phyloP scores from a whole-genome alignment of 1,140 invertebrate species.

The Colletes latitarsis region DNA sequence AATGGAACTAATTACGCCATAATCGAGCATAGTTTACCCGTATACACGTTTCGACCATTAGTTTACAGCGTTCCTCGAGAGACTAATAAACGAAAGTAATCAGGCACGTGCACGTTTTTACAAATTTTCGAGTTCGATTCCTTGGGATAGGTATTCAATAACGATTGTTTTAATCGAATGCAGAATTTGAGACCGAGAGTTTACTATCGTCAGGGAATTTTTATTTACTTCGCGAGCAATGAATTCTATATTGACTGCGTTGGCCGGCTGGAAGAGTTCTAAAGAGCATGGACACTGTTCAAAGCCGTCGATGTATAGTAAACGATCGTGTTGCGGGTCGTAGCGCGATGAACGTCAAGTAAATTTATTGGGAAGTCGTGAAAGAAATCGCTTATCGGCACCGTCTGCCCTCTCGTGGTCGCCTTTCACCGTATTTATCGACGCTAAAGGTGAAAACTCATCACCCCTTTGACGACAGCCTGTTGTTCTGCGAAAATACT shows the following conservation, averaged over 20 bases:
- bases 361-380: constrained; percentile 60
- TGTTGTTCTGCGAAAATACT: background rate
- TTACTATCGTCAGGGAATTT: background rate
- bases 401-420: background rate
- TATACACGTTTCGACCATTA: no score
- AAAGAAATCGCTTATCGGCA: constrained; percentile 49
- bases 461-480: constrained; percentile 56
- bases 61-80: no score
- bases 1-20: no score
- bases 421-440: constrained; percentile 64
- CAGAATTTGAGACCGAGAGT: no score
- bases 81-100: no score
- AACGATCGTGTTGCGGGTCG: constrained; percentile 40
- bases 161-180: no score
- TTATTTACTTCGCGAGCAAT: constrained; percentile 2
- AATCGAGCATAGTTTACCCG: no score
- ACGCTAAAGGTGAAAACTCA: constrained; percentile 64
- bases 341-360: constrained; percentile 26
- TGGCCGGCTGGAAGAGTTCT: constrained; percentile 31
- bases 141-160: no score
- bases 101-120: no score
- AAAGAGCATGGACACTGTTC: background rate
- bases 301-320: constrained; percentile 10
- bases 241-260: constrained; percentile 15
- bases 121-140: no score